These are phyloP conservation scores for Drosophila imparisetae DNA, from an alignment of 2,888 invertebrate genomes.

Conservation along the genomic window DNA sequence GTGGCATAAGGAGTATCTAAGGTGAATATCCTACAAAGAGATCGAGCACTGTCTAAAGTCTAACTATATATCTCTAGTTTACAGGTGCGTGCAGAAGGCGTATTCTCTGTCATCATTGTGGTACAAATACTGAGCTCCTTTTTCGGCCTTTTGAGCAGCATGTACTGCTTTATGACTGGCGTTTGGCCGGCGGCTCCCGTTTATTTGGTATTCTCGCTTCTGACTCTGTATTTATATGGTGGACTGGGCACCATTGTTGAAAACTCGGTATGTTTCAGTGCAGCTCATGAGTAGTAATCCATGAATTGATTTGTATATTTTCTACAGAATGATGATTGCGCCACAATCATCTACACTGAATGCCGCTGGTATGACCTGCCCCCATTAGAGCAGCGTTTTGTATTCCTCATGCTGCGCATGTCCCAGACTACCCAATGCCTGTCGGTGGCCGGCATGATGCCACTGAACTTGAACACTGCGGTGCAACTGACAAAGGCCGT, in stretches of 20 bases:
- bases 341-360: slow-evolving; percentile 51
- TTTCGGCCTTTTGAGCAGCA: slow-evolving; percentile 33
- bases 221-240: slow-evolving; percentile 56
- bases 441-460: slow-evolving; percentile 57
- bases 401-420: slow-evolving; percentile 63
- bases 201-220: slow-evolving; percentile 36
- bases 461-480: slow-evolving; percentile 60
- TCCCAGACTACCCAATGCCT: slow-evolving; percentile 49
- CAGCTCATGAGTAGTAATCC: background rate
- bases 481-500: slow-evolving; percentile 52
- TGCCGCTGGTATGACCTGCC: slow-evolving; percentile 67
- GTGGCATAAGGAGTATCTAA: slow-evolving; percentile 58
- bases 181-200: slow-evolving; percentile 58
- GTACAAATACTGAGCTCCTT: slow-evolving; percentile 40
- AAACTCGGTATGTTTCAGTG: slow-evolving; percentile 42
- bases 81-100: slow-evolving; percentile 12
- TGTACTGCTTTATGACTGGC: slow-evolving; percentile 47
- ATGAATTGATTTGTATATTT: background rate
- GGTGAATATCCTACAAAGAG: slow-evolving; percentile 19
- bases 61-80: slow-evolving; percentile 22
- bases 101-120: slow-evolving; percentile 43
- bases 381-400: slow-evolving; percentile 47
- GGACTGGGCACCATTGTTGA: slow-evolving; percentile 60
- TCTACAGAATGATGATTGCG: slow-evolving; percentile 61
- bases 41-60: background rate